These are phyloP conservation scores for Rhopalosiphum maidis DNA, from an alignment of 1,140 invertebrate species.

Conservation along the genomic window DNA sequence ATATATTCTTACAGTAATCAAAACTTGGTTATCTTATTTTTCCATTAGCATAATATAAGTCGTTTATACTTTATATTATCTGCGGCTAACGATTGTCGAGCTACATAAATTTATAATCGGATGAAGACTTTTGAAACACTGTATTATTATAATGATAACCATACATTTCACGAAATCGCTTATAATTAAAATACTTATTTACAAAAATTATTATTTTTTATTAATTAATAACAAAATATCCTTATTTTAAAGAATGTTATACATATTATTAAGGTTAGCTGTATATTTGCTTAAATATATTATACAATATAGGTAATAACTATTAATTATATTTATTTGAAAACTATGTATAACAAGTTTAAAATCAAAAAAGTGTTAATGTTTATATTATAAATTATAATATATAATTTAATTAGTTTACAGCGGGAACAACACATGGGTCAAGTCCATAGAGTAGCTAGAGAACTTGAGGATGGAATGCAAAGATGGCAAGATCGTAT, in stretches of 20 bases:
- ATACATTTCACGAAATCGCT: background rate
- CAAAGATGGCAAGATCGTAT: slow-evolving; percentile 62
- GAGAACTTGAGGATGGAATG: slow-evolving; percentile 61
- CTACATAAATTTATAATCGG: too few species aligned
- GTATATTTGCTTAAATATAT: too few species aligned
- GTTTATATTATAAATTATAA: background rate
- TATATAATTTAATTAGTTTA: slow-evolving; percentile 59
- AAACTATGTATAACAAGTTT: background rate
- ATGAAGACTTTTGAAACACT: too few species aligned
- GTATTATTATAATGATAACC: background rate
- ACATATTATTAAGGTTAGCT: too few species aligned
- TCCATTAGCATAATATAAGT: too few species aligned
- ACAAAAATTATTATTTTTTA: background rate
- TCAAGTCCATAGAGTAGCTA: slow-evolving; percentile 60
- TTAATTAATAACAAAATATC: background rate
- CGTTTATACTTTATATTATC: too few species aligned
- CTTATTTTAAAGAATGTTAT: too few species aligned
- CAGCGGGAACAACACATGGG: slow-evolving; percentile 61
- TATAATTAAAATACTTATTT: background rate
- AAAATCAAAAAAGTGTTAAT: background rate
- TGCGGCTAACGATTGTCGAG: too few species aligned
- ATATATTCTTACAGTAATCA: too few species aligned
- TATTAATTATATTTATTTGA: background rate
- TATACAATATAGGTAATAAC: too few species aligned
- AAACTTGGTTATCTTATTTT: too few species aligned